phyloP scores from a whole-genome alignment of 2,113 vertebrate species.

The Cyanoderma ruficeps region DNA sequence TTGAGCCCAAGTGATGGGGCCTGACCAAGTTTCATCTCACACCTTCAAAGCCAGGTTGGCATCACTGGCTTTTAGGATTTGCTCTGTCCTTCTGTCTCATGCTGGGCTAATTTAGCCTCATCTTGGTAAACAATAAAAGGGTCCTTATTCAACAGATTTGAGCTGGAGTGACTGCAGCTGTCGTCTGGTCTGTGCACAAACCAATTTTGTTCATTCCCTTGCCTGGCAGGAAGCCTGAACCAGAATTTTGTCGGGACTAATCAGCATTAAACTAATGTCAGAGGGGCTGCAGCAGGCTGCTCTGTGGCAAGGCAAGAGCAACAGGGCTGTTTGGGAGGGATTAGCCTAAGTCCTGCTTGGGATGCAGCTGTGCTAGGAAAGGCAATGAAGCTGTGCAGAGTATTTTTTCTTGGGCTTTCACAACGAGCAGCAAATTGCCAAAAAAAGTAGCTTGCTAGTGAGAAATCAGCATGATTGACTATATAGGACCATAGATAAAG shows the following conservation, averaged over 20 bases:
- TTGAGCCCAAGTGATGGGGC: neutral
- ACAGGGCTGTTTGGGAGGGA: neutral
- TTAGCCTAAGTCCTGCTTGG: neutral
- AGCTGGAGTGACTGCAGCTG: slow-evolving; percentile 62
- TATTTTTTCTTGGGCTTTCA: neutral
- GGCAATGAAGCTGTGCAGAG: neutral
- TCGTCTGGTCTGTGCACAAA: slow-evolving; percentile 50
- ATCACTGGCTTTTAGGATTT: neutral
- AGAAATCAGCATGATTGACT: neutral
- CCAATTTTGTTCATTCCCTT: slow-evolving; percentile 62
- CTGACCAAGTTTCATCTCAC: neutral
- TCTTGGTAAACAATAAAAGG: slow-evolving; percentile 62
- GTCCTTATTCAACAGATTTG: slow-evolving; percentile 45
- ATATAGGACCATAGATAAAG: neutral
- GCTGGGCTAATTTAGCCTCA: slow-evolving; percentile 66
- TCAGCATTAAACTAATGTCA: slow-evolving; percentile 57
- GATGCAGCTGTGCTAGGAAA: slow-evolving; percentile 3
- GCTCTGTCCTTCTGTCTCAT: slow-evolving; percentile 26
- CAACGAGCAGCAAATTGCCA: neutral
- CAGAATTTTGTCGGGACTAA: slow-evolving; percentile 61
- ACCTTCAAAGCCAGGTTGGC: slow-evolving; percentile 2
- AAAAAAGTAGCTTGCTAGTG: neutral
- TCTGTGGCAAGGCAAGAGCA: slow-evolving; percentile 3
- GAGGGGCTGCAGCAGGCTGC: slow-evolving; percentile 31
- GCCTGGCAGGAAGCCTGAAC: slow-evolving; percentile 64